phyloP scores from a whole-genome alignment of 2,113 vertebrate genomes.

The Hemicordylus capensis region DNA sequence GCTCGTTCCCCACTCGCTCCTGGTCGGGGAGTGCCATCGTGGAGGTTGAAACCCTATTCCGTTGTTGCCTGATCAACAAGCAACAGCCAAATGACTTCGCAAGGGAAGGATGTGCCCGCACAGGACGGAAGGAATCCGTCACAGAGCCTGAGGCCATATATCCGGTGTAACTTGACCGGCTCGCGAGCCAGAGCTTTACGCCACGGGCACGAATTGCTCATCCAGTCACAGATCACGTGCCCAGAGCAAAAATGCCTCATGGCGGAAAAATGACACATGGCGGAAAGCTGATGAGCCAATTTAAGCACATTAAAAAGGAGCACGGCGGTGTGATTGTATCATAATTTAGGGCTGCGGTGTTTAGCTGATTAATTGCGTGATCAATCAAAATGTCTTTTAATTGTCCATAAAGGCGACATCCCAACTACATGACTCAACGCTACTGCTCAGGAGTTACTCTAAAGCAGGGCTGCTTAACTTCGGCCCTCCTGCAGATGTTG shows the following conservation, averaged over 20 bases:
- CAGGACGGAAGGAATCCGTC: not conserved
- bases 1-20: conserved; percentile 2
- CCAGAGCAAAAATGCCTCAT: conserved; percentile 26
- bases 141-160: not conserved
- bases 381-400: no score
- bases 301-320: conserved; percentile 43
- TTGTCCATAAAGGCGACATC: no score
- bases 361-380: not conserved
- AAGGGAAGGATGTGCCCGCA: not conserved
- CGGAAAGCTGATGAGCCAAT: conserved; percentile 28
- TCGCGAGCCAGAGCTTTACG: conserved; percentile 37
- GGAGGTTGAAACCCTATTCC: not conserved
- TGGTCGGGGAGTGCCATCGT: not conserved
- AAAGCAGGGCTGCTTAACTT: no score
- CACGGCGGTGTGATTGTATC: no score
- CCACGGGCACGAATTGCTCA: conserved; percentile 36
- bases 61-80: not conserved
- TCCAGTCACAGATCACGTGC: conserved; percentile 33
- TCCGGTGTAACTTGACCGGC: not conserved
- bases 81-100: not conserved
- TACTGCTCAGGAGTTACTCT: no score
- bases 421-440: no score
- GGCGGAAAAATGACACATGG: conserved; percentile 24
- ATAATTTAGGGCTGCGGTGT: not conserved
- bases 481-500: no score